phyloP scores from a whole-genome alignment of 2,113 vertebrate species.

The Trachemys scripta region DNA sequence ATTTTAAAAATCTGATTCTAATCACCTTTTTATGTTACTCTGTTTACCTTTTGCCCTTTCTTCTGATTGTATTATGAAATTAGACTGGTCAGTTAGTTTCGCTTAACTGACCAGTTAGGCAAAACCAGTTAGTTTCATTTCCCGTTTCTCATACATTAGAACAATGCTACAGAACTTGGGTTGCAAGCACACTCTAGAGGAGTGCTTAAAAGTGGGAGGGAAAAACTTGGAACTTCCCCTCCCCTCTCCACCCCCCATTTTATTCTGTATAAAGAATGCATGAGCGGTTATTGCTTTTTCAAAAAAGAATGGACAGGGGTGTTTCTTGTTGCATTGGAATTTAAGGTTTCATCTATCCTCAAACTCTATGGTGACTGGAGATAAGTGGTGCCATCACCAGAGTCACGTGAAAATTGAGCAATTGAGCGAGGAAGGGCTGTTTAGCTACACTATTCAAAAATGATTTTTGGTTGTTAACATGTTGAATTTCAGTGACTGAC shows the following conservation, averaged over 20 bases:
- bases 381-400: rapidly evolving
- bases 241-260: neutral
- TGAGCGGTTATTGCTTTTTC: rapidly evolving
- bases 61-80: neutral
- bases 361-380: neutral
- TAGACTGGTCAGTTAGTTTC: neutral
- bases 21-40: rapidly evolving
- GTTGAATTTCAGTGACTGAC: neutral
- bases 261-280: neutral
- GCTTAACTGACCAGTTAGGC: too few relatives aligned
- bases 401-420: neutral
- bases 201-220: neutral
- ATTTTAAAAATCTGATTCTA: rapidly evolving
- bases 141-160: neutral
- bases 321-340: neutral
- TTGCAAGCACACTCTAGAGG: neutral
- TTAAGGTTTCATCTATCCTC: neutral
- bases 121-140: too few relatives aligned
- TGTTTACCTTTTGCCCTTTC: rapidly evolving
- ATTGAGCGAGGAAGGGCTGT: neutral
- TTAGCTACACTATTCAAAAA: neutral
- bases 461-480: neutral
- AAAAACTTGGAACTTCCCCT: neutral
- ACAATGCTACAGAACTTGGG: neutral
- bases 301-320: rapidly evolving